phyloP scores from a whole-genome alignment of 2,888 invertebrate genomes.

The Erebia palarica region DNA sequence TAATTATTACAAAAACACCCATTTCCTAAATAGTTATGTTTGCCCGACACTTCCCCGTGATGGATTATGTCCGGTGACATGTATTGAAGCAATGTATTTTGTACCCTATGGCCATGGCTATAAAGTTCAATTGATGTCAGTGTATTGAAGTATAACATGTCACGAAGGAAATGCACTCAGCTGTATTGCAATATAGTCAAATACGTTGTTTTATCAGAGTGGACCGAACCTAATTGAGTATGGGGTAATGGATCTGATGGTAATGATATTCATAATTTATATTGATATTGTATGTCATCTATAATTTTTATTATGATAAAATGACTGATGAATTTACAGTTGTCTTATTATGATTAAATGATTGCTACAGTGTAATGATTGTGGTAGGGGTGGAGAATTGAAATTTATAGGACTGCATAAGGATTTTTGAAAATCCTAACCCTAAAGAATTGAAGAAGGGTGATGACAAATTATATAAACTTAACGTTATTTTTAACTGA shows the following conservation, averaged over 20 bases:
- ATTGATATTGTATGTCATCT: neutral
- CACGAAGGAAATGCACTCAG: slow-evolving; percentile 39
- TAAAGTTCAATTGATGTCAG: slow-evolving; percentile 28
- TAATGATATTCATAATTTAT: slow-evolving; percentile 15
- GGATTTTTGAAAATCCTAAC: no score
- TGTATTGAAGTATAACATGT: neutral
- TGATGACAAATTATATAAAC: no score
- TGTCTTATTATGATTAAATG: no score
- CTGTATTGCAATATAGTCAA: slow-evolving; percentile 42
- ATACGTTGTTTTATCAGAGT: slow-evolving; percentile 42
- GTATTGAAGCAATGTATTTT: slow-evolving; percentile 25
- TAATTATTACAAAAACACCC: slow-evolving; percentile 51
- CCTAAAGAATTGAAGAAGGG: no score
- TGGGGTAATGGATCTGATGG: slow-evolving; percentile 23
- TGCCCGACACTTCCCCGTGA: slow-evolving; percentile 38
- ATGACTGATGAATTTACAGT: no score
- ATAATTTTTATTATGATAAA: no score
- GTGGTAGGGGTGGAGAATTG: no score
- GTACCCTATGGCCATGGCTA: slow-evolving; percentile 31
- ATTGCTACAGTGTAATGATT: no score
- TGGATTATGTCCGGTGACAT: slow-evolving; percentile 35
- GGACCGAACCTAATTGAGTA: slow-evolving; percentile 27
- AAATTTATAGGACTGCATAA: no score
- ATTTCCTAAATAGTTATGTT: slow-evolving; percentile 42
- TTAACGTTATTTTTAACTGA: no score